These are phyloP conservation scores for Oegoconia quadripuncta DNA, from an alignment of 2,888 invertebrate genomes.

Conservation along the genomic window DNA sequence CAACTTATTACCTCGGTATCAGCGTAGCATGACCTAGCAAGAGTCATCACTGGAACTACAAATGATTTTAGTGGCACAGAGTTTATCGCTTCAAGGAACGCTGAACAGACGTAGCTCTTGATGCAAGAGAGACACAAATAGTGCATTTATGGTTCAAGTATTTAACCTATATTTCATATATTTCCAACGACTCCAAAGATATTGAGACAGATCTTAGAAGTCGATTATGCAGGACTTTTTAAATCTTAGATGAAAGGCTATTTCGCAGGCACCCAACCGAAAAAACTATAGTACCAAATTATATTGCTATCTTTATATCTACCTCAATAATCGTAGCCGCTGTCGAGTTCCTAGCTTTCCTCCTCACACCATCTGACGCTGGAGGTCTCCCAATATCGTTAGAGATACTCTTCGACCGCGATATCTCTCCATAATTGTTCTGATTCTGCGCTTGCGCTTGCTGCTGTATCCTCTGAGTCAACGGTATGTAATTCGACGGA, in stretches of 20 bases:
- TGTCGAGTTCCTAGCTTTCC: conserved; percentile 57
- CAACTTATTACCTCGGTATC: no score
- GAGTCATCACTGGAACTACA: no score
- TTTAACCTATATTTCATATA: no score
- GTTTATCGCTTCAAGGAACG: no score
- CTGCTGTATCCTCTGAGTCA: conserved; percentile 63
- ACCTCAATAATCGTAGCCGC: conserved; percentile 63
- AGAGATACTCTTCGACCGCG: conserved; percentile 77
- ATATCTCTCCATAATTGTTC: conserved; percentile 55
- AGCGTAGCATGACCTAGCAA: no score
- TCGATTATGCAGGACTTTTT: not conserved
- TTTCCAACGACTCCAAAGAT: no score
- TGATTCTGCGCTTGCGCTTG: conserved; percentile 45
- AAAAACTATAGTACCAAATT: conserved; percentile 15
- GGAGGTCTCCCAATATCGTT: conserved; percentile 79
- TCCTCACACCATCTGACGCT: conserved; percentile 50
- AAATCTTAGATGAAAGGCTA: conserved; percentile 17
- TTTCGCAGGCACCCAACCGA: conserved; percentile 49
- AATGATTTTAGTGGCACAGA: no score
- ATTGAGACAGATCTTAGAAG: no score
- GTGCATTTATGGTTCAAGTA: no score
- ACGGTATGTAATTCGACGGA: conserved; percentile 85
- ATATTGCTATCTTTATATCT: conserved; percentile 10
- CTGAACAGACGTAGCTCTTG: no score
- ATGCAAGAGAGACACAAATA: no score